phyloP scores from a whole-genome alignment of 2,797 vertebrate genomes.

The Simalia tracyae region DNA sequence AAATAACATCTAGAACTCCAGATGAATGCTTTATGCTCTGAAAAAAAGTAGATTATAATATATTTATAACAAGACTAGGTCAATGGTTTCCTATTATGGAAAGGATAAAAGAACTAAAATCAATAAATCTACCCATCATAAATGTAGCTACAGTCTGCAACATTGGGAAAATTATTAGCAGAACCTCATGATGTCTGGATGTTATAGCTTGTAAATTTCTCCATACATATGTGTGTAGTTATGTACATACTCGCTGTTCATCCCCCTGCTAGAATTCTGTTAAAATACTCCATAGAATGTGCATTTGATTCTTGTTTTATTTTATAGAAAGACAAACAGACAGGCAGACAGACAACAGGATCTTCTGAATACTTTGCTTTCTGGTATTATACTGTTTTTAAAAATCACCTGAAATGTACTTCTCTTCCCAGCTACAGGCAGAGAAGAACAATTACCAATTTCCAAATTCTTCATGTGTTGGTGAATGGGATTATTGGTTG shows the following conservation, averaged over 20 bases:
- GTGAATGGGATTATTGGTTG: not conserved
- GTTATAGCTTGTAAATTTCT: conserved; percentile 81
- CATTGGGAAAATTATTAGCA: conserved; percentile 79
- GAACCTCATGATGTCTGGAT: conserved; percentile 76
- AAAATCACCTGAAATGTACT: not conserved
- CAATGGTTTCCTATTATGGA: conserved; percentile 78
- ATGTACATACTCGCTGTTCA: conserved; percentile 70
- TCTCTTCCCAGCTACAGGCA: conserved; percentile 9
- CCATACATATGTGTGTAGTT: conserved; percentile 77
- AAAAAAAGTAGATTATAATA: conserved; percentile 70
- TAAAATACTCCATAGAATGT: conserved; percentile 70
- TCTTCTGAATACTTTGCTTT: conserved; percentile 31
- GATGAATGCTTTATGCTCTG: conserved; percentile 66
- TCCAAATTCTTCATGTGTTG: not conserved
- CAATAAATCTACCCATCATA: conserved; percentile 82
- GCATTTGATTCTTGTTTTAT: conserved; percentile 61
- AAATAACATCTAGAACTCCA: conserved; percentile 75
- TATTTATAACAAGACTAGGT: conserved; percentile 76
- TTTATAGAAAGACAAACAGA: conserved; percentile 9
- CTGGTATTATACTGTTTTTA: conserved; percentile 7
- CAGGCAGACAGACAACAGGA: conserved; percentile 18
- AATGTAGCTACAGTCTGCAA: conserved; percentile 78
- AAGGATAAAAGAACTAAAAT: conserved; percentile 80
- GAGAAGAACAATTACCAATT: not conserved
- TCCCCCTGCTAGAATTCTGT: conserved; percentile 63